These are phyloP conservation scores for Echinometra lucunter DNA, from an alignment of 53 echinoderm and acorn worm genomes.

Conservation along the genomic window DNA sequence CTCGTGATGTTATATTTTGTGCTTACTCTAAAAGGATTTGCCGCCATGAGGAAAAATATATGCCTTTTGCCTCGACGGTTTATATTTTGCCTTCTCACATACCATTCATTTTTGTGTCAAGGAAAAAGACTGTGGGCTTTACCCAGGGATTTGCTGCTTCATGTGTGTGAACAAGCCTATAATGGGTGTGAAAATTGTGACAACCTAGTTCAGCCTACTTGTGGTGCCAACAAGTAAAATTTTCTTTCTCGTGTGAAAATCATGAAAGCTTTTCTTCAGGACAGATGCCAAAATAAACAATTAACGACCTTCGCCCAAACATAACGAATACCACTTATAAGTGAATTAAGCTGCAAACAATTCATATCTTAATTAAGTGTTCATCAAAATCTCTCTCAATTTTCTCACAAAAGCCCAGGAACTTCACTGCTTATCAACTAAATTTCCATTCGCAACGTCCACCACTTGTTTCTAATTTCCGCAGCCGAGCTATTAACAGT, in stretches of 20 bases:
- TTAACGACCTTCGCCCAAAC: neutral
- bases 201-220: no score
- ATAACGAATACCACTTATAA: neutral
- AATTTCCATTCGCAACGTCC: neutral
- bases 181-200: no score
- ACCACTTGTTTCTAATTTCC: conserved; percentile 21
- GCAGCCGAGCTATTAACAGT: neutral
- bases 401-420: neutral
- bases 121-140: no score
- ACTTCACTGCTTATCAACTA: neutral
- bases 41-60: no score
- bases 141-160: no score
- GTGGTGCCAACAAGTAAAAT: no score
- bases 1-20: no score
- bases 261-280: neutral
- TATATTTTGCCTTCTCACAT: neutral
- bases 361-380: neutral
- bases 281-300: neutral
- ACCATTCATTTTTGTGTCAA: neutral
- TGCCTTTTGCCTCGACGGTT: no score
- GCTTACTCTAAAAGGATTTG: no score
- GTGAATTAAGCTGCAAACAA: neutral
- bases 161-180: no score
- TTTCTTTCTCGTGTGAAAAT: neutral
- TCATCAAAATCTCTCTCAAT: neutral